Evolutionary conservation across 2,888 invertebrate genomes (phyloP), one percentile per base, ranked within the genome.

Genomic region (Drosophila colorata): DNA sequence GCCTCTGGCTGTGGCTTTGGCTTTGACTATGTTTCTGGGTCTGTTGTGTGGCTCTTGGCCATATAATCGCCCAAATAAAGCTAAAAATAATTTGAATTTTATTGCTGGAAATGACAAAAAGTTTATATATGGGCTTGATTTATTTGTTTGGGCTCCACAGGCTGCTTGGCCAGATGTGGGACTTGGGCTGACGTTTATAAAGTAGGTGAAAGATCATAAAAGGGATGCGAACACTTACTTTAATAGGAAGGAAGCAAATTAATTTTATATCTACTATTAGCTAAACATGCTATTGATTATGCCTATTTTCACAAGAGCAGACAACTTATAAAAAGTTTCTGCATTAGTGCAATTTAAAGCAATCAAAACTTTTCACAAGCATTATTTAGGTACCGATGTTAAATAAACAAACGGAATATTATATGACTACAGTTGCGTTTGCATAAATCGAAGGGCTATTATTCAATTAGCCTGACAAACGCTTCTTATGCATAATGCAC

Each of bases 51-150:
- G 31, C 49, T 74, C 48, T 56, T 28, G 25, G 25, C 25, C 25
- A 28, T 28, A 28, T 28, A 28, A 28, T 28, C 35, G 73, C 61
- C 69, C 51, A 58, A 69, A 71, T 75, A 82, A 85, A 85, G 78
- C 75, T 85, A 85, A 73, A 83, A 83, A 83, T 83, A 85, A 85
- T 83, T 75, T 73, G 73, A 73, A 78, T 78, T 78, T 85, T 73
- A 83, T 83, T 80, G 82, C 80, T 70, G 72, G 69, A 74, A 85
- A 82, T 76, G 80, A 78, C 78, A 78, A 71, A 69, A 80, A 68
- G 56, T 65, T 70, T 63, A 68, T 47, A 68, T 67, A 71, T 73
- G 40, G 35, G 23, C 76, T 69, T 83, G 73, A 86, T 86, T 86
- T 86, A 80, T 75, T 80, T 83, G 69, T 69, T 78, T 71, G 60